Conservation (phyloP, 2,888 invertebrate genomes). For the Punctoribates punctum region DNA sequence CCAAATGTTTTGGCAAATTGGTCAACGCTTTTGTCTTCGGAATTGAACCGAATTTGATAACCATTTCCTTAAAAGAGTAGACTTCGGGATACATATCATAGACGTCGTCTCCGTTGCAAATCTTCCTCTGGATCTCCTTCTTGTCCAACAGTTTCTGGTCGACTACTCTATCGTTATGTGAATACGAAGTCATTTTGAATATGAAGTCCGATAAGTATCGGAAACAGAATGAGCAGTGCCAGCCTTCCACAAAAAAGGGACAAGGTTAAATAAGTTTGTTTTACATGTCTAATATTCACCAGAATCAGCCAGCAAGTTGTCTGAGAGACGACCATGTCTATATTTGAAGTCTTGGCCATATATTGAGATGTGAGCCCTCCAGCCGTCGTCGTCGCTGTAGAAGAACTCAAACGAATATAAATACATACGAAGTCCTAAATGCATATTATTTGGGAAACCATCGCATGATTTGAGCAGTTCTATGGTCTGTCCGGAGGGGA, state of each 20-base stretch:
- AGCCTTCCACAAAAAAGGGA: neutral
- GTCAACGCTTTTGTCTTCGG: slow-evolving; percentile 26
- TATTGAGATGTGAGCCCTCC: slow-evolving; percentile 18
- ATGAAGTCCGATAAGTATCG: slow-evolving; percentile 35
- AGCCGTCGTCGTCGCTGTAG: slow-evolving; percentile 26
- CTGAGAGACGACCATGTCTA: slow-evolving; percentile 14
- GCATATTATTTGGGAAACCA: slow-evolving; percentile 38
- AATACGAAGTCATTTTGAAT: slow-evolving; percentile 42
- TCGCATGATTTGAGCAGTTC: slow-evolving; percentile 11
- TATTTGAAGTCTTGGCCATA: slow-evolving; percentile 13
- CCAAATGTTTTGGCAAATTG: slow-evolving; percentile 36
- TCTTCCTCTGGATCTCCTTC: slow-evolving; percentile 38
- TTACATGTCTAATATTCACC: slow-evolving; percentile 16
- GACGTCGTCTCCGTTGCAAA: slow-evolving; percentile 36
- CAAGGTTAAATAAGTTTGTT: too few species aligned
- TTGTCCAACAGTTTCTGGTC: neutral
- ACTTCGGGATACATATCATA: slow-evolving; percentile 42
- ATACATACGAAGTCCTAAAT: slow-evolving; percentile 34
- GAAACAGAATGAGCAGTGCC: slow-evolving; percentile 41
- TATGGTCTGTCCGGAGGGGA: slow-evolving; percentile 23
- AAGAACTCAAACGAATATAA: slow-evolving; percentile 42
- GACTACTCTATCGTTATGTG: slow-evolving; percentile 39
- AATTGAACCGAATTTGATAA: slow-evolving; percentile 29
- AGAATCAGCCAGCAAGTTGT: slow-evolving; percentile 28
- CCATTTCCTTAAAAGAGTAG: slow-evolving; percentile 30